A percentile compares a stretch with the other conserved stretches of the same genome.
These are phyloP conservation scores for Volucella inflata DNA, from an alignment of 2,888 invertebrate genomes.

Conservation along the genomic window DNA sequence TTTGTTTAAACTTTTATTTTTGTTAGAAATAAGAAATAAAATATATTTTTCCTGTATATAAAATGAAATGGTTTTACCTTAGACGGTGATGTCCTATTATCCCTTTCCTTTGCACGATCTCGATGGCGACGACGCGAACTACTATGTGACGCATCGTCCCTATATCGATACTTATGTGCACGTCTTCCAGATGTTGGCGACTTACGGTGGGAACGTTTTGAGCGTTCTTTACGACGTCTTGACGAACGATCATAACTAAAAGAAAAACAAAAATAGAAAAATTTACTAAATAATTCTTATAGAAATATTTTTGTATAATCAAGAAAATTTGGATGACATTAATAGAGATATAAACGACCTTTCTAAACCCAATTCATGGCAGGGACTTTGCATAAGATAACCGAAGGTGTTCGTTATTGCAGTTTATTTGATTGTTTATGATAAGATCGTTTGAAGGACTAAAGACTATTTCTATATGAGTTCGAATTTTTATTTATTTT, in stretches of 20 bases:
- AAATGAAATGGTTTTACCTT: slow-evolving; percentile 84
- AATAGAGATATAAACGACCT: slow-evolving; percentile 61
- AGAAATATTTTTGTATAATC: not conserved
- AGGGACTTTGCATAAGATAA: slow-evolving; percentile 57
- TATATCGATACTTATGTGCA: slow-evolving; percentile 87
- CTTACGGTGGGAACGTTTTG: slow-evolving; percentile 93
- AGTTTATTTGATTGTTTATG: not conserved
- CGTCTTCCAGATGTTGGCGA: slow-evolving; percentile 91
- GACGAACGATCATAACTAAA: slow-evolving; percentile 87
- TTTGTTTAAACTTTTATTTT: slow-evolving; percentile 44
- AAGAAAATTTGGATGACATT: not conserved
- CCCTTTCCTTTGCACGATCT: slow-evolving; percentile 83
- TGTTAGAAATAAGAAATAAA: slow-evolving; percentile 66
- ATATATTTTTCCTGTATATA: slow-evolving; percentile 79
- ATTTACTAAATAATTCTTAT: slow-evolving; percentile 15
- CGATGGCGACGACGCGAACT: slow-evolving; percentile 83
- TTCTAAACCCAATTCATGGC: slow-evolving; percentile 46
- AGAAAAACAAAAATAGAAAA: slow-evolving; percentile 62
- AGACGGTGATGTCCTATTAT: slow-evolving; percentile 82
- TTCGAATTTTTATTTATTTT: slow-evolving; percentile 1
- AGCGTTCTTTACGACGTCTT: slow-evolving; percentile 92
- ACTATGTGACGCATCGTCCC: slow-evolving; percentile 83
- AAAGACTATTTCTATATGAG: not conserved
- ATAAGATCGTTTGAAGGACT: not conserved
- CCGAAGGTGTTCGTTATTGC: slow-evolving; percentile 12